Evolutionary conservation across 2,888 invertebrate genomes (phyloP).

Genomic region (Chloromyia formosa): DNA sequence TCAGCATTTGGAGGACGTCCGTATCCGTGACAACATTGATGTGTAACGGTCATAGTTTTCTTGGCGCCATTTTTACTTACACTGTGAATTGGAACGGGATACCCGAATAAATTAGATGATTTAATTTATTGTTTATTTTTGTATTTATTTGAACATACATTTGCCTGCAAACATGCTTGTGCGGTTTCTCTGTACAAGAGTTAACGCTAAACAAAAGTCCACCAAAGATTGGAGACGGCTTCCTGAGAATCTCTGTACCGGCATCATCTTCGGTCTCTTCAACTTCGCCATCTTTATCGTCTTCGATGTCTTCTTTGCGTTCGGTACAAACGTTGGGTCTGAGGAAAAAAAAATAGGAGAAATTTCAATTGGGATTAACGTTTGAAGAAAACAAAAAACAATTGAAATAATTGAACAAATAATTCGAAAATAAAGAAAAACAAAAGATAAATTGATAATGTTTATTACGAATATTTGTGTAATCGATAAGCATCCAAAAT

Average conservation of each 20-base stretch:
- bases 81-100: conserved; percentile 59
- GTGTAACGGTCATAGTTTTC: conserved; percentile 70
- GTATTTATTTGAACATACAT: conserved; percentile 58
- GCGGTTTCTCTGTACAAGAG: conserved; percentile 62
- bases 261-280: conserved; percentile 53
- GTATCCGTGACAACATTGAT: conserved; percentile 76
- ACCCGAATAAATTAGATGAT: conserved; percentile 6
- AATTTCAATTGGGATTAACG: too few species aligned
- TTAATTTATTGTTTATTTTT: conserved; percentile 12
- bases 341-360: conserved; percentile 52
- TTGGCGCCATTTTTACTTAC: conserved; percentile 68
- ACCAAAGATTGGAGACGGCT: conserved; percentile 55
- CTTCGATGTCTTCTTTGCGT: conserved; percentile 64
- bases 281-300: conserved; percentile 50
- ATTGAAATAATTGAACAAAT: too few species aligned
- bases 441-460: too few species aligned
- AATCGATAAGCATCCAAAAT: too few species aligned
- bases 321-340: conserved; percentile 73
- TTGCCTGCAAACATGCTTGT: conserved; percentile 62
- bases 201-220: conserved; percentile 62
- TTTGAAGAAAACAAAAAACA: too few species aligned
- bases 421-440: too few species aligned
- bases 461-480: too few species aligned
- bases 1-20: conserved; percentile 63
- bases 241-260: conserved; percentile 52